Evolutionary conservation across 1,140 invertebrate species (phyloP).

Genomic region (Hesperophylax magnus): DNA sequence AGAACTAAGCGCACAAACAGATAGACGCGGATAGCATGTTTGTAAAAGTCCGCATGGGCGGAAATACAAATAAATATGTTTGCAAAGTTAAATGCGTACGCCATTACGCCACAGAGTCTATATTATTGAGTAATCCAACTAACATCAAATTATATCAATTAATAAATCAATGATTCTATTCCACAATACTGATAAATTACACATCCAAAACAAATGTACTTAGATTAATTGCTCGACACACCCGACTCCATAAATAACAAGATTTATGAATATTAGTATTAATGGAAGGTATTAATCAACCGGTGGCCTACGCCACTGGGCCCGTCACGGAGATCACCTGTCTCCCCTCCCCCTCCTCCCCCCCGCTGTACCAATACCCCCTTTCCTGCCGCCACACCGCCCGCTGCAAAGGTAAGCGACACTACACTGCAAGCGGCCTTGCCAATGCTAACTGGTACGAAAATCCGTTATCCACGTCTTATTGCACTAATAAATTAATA

Average conservation of each 20-base stretch:
- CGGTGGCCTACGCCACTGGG: conserved; percentile 9
- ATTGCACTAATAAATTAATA: too few relatives aligned
- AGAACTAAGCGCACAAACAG: too few relatives aligned
- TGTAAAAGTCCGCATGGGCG: too few relatives aligned
- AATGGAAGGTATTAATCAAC: not conserved
- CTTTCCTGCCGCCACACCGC: not conserved
- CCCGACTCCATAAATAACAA: not conserved
- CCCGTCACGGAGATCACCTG: conserved; percentile 21
- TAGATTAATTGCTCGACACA: not conserved
- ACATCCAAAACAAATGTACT: not conserved
- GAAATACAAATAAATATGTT: too few relatives aligned
- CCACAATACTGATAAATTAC: not conserved
- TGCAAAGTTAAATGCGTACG: too few relatives aligned
- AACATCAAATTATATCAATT: too few relatives aligned
- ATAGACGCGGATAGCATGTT: too few relatives aligned
- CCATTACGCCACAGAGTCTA: too few relatives aligned
- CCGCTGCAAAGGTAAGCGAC: conserved; percentile 10
- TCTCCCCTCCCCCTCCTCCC: not conserved
- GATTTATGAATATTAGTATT: not conserved
- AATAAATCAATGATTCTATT: too few relatives aligned
- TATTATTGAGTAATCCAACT: too few relatives aligned
- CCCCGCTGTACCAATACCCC: not conserved
- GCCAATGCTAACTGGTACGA: conserved; percentile 38
- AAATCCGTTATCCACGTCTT: conserved; percentile 3
- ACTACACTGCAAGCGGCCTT: conserved; percentile 37